Evolutionary conservation across 2,888 invertebrate genomes (phyloP).

Genomic region (Heliconius cydno): DNA sequence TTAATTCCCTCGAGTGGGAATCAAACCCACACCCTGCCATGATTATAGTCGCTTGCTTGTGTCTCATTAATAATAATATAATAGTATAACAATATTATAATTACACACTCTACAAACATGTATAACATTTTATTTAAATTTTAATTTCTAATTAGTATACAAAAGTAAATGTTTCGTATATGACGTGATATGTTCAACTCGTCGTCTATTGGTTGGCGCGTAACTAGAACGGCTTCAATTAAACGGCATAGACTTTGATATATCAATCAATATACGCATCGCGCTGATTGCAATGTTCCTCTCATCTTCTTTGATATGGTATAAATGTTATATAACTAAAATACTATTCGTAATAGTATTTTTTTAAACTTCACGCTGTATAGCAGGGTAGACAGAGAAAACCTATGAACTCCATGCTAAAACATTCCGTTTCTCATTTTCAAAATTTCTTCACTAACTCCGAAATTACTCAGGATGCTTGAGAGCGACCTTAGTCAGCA

Average conservation of each 20-base stretch:
- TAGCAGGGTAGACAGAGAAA: too few species aligned
- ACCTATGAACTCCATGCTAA: too few species aligned
- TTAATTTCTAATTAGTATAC: not conserved
- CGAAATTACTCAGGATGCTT: too few species aligned
- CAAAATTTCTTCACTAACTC: too few species aligned
- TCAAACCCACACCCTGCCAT: too few species aligned
- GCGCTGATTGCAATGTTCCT: slow-evolving; percentile 40
- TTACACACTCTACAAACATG: not conserved
- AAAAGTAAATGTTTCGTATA: not conserved
- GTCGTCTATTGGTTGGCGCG: slow-evolving; percentile 1
- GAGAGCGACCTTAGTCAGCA: too few species aligned
- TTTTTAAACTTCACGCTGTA: too few species aligned
- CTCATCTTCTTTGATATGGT: not conserved
- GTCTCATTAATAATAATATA: too few species aligned
- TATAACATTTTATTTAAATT: not conserved
- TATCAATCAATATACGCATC: slow-evolving; percentile 44
- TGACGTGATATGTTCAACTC: not conserved
- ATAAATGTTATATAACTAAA: not conserved
- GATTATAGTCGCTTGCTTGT: too few species aligned
- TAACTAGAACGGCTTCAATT: slow-evolving; percentile 34
- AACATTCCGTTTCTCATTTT: too few species aligned
- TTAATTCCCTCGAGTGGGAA: too few species aligned
- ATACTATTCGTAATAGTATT: not conserved
- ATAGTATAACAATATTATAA: not conserved
- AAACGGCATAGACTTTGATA: slow-evolving; percentile 30